Evolutionary conservation across 2,888 invertebrate genomes (phyloP).

Genomic region (Agriopis aurantiaria): DNA sequence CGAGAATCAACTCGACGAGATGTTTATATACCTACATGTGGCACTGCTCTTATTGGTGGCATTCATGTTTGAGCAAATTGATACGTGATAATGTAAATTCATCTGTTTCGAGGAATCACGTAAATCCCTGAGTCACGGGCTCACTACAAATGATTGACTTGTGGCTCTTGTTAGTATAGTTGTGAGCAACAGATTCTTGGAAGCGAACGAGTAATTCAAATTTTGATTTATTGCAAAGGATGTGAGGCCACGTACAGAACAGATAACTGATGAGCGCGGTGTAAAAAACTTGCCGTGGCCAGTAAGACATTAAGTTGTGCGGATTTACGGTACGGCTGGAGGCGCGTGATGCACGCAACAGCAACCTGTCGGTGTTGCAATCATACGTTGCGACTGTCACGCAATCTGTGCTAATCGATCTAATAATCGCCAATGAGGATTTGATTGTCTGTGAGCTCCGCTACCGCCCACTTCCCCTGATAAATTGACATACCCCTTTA

Average conservation of each 20-base stretch:
- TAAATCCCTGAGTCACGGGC: constrained; percentile 27
- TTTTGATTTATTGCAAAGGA: constrained; percentile 8
- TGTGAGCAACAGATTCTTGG: constrained; percentile 5
- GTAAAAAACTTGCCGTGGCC: constrained; percentile 38
- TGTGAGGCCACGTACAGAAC: constrained; percentile 11
- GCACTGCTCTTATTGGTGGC: constrained; percentile 22
- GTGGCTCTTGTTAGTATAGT: too few relatives aligned
- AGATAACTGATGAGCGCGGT: not conserved
- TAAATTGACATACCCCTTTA: constrained; percentile 1
- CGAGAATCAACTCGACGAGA: constrained; percentile 42
- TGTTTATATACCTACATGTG: constrained; percentile 32
- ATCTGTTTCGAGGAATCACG: constrained; percentile 30
- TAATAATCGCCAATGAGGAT: constrained; percentile 49
- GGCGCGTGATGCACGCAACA: constrained; percentile 74
- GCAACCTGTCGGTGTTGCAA: constrained; percentile 61
- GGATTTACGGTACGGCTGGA: constrained; percentile 68
- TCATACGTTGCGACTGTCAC: constrained; percentile 65
- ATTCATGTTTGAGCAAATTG: constrained; percentile 28
- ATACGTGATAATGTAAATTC: constrained; percentile 30
- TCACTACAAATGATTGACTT: constrained; percentile 16
- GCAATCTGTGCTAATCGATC: constrained; percentile 60
- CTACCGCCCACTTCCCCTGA: constrained; percentile 4
- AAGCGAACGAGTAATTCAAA: constrained; percentile 1
- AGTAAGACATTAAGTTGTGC: constrained; percentile 61
- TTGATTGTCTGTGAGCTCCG: constrained; percentile 47